Percentiles rank a stretch among this genome's conserved stretches.
Evolutionary conservation across 2,113 vertebrate genomes (phyloP).

Genomic region (Entomyzon cyanotis): DNA sequence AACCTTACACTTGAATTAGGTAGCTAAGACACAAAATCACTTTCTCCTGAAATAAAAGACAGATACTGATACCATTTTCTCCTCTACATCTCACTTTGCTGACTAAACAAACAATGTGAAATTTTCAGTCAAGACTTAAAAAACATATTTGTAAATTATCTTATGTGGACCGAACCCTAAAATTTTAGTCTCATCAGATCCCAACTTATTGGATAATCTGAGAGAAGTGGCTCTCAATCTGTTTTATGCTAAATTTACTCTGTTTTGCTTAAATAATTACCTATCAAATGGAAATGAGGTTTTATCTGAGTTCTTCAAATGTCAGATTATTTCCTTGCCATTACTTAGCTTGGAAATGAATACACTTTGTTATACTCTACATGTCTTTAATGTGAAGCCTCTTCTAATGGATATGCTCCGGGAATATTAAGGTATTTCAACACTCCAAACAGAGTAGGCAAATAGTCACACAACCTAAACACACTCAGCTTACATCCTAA

Average conservation of each 20-base stretch:
- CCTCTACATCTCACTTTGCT: neutral
- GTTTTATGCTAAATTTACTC: neutral
- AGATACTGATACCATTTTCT: neutral
- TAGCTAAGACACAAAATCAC: neutral
- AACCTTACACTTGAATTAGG: neutral
- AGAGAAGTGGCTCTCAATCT: neutral
- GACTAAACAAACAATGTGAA: neutral
- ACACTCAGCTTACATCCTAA: neutral
- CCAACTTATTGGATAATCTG: neutral
- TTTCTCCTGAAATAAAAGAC: neutral
- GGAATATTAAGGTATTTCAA: neutral
- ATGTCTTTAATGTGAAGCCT: neutral
- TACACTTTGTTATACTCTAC: neutral
- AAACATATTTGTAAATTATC: rapidly evolving
- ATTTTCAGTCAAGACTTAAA: neutral
- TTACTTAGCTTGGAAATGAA: neutral
- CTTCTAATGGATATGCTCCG: neutral
- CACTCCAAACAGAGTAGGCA: neutral
- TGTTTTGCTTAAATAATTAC: neutral
- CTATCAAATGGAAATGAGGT: neutral
- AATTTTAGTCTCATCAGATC: neutral
- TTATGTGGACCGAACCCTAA: neutral
- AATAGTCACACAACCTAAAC: neutral
- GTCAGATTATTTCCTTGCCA: neutral
- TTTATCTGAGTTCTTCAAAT: neutral